Conservation (phyloP, 2,113 vertebrate genomes). For the Petrocephalus zakoni region DNA sequence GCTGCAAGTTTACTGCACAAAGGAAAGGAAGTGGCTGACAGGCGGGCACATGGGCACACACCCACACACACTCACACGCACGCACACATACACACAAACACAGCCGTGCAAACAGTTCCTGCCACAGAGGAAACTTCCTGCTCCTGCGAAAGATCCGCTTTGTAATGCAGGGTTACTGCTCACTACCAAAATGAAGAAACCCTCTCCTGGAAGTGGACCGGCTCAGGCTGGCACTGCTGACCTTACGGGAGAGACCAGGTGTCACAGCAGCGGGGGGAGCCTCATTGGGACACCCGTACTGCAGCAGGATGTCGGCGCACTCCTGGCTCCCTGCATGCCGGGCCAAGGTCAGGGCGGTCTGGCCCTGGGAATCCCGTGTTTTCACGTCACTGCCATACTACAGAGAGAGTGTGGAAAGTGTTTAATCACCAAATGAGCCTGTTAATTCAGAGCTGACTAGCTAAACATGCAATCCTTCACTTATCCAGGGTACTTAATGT, state of each 20-base stretch:
- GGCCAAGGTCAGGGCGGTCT: constrained; percentile 76
- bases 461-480: neutral
- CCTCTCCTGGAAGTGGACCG: constrained; percentile 69
- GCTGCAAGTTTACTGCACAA: neutral
- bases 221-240: constrained; percentile 71
- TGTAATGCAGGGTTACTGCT: neutral
- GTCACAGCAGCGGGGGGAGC: constrained; percentile 49
- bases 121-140: constrained; percentile 17
- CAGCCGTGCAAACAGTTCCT: constrained; percentile 17
- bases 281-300: constrained; percentile 80
- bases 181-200: constrained; percentile 45
- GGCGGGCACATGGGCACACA: neutral
- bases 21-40: neutral
- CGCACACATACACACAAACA: neutral
- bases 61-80: neutral
- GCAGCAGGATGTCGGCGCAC: constrained; percentile 82
- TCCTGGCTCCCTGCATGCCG: constrained; percentile 81
- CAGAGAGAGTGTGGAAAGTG: neutral
- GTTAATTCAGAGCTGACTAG: neutral
- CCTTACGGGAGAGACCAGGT: constrained; percentile 73
- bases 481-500: neutral
- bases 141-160: neutral
- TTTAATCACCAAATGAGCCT: neutral
- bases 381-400: constrained; percentile 91
- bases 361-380: constrained; percentile 75